Percentiles rank a stretch among this genome's conserved stretches.
phyloP scores from a whole-genome alignment of 2,888 invertebrate species.

The Zygothrica quintamaculata region DNA sequence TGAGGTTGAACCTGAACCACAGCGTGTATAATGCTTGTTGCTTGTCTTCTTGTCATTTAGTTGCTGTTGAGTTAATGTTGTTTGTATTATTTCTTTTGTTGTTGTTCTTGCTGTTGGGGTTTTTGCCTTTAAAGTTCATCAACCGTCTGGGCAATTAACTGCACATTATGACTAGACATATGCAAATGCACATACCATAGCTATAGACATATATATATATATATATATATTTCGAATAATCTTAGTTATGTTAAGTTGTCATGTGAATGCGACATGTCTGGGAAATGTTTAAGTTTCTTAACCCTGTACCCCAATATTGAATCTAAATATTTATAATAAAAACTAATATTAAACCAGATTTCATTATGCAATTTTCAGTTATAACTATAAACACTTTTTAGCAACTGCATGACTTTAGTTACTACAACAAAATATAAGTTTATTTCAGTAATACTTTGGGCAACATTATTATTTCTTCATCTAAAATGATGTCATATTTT shows the following conservation, averaged over 20 bases:
- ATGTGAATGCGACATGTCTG: too few relatives aligned
- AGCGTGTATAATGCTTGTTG: slow-evolving; percentile 55
- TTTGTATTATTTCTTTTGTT: slow-evolving; percentile 9
- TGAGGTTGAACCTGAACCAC: slow-evolving; percentile 48
- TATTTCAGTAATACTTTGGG: too few relatives aligned
- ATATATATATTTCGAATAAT: slow-evolving; percentile 2
- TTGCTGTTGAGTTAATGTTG: slow-evolving; percentile 19
- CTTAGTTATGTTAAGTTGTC: too few relatives aligned
- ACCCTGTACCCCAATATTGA: too few relatives aligned
- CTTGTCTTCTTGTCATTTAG: slow-evolving; percentile 47
- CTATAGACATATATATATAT: slow-evolving; percentile 3
- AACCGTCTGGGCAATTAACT: slow-evolving; percentile 49
- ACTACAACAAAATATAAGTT: too few relatives aligned
- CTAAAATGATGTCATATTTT: slow-evolving; percentile 40
- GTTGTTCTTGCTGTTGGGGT: not conserved
- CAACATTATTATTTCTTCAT: not conserved
- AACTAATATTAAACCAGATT: too few relatives aligned
- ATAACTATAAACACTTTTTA: too few relatives aligned
- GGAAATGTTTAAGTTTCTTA: too few relatives aligned
- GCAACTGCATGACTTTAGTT: too few relatives aligned
- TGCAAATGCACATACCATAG: not conserved
- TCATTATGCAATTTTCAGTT: too few relatives aligned
- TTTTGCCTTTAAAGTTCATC: slow-evolving; percentile 39
- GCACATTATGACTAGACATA: slow-evolving; percentile 11
- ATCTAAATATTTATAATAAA: too few relatives aligned